Evolutionary conservation across 1,140 invertebrate genomes (phyloP), one percentile per base, ranked within the genome.

Genomic region (Drosophila suzukii): DNA sequence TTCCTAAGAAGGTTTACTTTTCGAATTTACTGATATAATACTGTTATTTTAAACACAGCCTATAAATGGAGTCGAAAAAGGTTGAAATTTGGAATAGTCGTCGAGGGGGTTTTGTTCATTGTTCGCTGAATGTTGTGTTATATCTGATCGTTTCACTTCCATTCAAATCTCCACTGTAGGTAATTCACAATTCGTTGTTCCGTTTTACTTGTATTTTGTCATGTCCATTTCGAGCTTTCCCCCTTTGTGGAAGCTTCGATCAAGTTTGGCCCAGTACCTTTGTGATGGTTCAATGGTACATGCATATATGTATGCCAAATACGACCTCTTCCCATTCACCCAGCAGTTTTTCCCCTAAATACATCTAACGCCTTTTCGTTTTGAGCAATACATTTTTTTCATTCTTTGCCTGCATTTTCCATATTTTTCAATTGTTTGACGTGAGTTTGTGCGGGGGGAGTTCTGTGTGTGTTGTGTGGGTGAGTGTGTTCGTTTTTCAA

Each of bases 171-270:
- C 17, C 11, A 6, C 20, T 10, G 11, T 41, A 67, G 66, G 39
- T 38, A 11, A 68, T 32, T 68, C 34, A 24, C 62, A 32, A 17
- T 56, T 68, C 66, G 66, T 68, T 70, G 50, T 70, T 70, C 62
- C 63, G 49, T 70, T 70, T 70, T 38, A 15, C 15, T 68, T 32
- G 0, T 27, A 17, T 11, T 24, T 6, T 34, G n/a, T 17, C 10
- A 11, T 53, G 7, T 12, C n/a, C 24, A 39, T 20, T 30, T 5
- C 12, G 12, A 13, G 15, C 15, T 15, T n/a, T 49, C 8, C 13
- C 4, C 13, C 20, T 6, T 15, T 0, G 24, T 20, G 8, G 13
- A 12, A n/a, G 7, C 13, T 15, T 4, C 15, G 55, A 61, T 60
- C 56, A 8, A 38, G 58, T 17, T 15, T 17, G 30, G 10, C 30